These are phyloP conservation scores for Phengaris alcon DNA, from an alignment of 2,888 invertebrate species.

Conservation along the genomic window DNA sequence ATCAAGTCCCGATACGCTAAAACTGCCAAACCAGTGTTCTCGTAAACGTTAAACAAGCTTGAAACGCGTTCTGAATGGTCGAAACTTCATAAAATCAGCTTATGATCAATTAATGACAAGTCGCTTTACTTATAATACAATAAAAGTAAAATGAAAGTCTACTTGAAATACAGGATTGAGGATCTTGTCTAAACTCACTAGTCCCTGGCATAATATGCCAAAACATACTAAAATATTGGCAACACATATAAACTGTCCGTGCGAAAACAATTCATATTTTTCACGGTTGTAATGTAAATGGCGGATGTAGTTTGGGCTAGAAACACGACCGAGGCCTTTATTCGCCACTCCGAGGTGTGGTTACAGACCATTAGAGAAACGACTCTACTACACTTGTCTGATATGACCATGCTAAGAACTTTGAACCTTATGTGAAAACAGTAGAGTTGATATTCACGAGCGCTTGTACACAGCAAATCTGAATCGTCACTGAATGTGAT, in stretches of 20 bases:
- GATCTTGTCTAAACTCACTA: too few relatives aligned
- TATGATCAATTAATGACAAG: too few relatives aligned
- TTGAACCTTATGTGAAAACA: neutral
- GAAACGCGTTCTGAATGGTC: too few relatives aligned
- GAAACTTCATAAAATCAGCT: too few relatives aligned
- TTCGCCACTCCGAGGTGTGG: conserved; percentile 51
- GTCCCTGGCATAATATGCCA: too few relatives aligned
- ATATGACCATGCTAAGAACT: neutral
- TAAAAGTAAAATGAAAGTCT: too few relatives aligned
- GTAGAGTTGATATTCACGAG: neutral
- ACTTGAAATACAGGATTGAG: too few relatives aligned
- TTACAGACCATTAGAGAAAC: conserved; percentile 28
- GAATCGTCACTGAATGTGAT: neutral
- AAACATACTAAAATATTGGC: too few relatives aligned
- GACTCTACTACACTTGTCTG: neutral
- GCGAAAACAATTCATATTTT: conserved; percentile 17
- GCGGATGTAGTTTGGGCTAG: conserved; percentile 55
- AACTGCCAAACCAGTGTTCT: too few relatives aligned
- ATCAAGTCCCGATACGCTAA: too few relatives aligned
- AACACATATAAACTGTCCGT: neutral
- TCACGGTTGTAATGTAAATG: conserved; percentile 35
- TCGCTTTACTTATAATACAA: too few relatives aligned
- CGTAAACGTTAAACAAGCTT: too few relatives aligned
- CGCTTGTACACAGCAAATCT: neutral
- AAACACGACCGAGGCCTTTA: conserved; percentile 63